phyloP scores from a whole-genome alignment of 2,113 vertebrate genomes.

The Phainopepla nitens region DNA sequence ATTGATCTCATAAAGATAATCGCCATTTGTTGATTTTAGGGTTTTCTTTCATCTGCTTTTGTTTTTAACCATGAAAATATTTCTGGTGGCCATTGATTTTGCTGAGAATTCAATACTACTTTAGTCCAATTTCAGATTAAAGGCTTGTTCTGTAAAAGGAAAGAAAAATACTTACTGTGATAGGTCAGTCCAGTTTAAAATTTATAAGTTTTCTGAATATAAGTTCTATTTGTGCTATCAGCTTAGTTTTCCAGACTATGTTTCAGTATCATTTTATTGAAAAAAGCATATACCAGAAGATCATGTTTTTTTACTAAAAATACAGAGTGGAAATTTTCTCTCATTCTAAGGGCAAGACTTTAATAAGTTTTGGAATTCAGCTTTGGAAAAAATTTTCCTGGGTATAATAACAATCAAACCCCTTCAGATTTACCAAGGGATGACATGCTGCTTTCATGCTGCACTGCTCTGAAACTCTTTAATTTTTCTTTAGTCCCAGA shows the following conservation, averaged over 20 bases:
- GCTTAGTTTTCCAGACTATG: not conserved
- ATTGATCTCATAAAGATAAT: not conserved
- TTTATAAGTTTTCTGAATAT: not conserved
- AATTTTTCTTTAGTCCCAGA: not conserved
- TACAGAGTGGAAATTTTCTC: not conserved
- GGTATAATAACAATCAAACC: not conserved
- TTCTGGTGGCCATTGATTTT: not conserved
- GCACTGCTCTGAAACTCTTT: not conserved
- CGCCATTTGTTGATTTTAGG: not conserved
- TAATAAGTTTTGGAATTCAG: not conserved
- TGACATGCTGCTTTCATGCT: not conserved
- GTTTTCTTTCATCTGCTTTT: not conserved
- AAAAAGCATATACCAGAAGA: not conserved
- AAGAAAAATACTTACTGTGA: not conserved
- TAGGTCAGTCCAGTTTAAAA: not conserved
- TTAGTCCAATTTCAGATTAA: not conserved
- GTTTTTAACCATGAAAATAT: not conserved
- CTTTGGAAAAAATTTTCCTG: not conserved
- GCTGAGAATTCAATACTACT: not conserved
- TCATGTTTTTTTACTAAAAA: not conserved
- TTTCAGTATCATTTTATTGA: not conserved
- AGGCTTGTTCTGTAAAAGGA: not conserved
- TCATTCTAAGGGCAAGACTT: not conserved
- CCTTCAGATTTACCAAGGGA: not conserved
- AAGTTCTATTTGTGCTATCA: not conserved